Evolutionary conservation across 2,797 vertebrate genomes (phyloP), one percentile per base, ranked within the genome.

Genomic region (Chromis chromis): DNA sequence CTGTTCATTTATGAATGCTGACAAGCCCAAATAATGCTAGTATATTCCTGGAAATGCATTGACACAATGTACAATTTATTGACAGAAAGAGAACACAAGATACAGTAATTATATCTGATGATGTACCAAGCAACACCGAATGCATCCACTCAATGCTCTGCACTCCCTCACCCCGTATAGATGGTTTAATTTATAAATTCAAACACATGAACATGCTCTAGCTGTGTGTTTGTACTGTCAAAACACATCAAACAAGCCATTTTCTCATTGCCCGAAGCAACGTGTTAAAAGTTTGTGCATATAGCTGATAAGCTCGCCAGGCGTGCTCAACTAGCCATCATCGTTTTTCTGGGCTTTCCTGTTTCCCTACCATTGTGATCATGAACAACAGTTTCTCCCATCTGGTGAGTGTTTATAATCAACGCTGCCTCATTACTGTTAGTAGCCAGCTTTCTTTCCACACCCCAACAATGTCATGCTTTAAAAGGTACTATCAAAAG

Each of bases 101-200:
- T 40, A n/a, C 57, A 31, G 39, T 14, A 42, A 42, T 62, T 60
- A 27, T 48, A 49, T 44, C 31, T 63, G 25, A 59, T 54, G 31
- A 70, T n/a, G 5, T n/a, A 40, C 61, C 6, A 1, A 50, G 63
- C 28, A 44, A 55, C 21, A n/a, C 25, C 31, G 12, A 21, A 33
- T 25, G 25, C 4, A 31, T 19, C 59, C 44, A 19, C 28, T 1
- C 13, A 25, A 17, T 0, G 3, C 42, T 21, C 42, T 27, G 65
- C 1, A 14, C 66, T 27, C n/a, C 12, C 7, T n/a, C 2, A 42
- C 28, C 36, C 19, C 8, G 2, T n/a, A 31, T 4, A 16, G 40
- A 62, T n/a, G 44, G 44, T 11, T 61, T 56, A 49, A 22, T 27
- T 33, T 24, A 49, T 61, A 1, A 22, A 49, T 25, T 19, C 11